Conservation (phyloP, 2,888 invertebrate species). For the Drosophila differens region DNA sequence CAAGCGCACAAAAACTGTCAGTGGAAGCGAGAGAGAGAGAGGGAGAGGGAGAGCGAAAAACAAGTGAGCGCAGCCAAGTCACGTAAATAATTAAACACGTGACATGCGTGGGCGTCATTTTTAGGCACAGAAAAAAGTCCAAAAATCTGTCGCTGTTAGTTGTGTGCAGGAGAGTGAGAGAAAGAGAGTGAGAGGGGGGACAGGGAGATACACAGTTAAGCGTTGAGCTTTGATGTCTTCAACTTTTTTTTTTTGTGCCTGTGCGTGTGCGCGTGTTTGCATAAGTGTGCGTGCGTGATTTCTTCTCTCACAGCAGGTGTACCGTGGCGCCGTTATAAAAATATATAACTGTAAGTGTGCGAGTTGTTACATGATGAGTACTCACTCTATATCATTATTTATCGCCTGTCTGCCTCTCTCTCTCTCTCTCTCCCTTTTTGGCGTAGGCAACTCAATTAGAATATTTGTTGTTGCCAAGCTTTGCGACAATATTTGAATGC, state of each 20-base stretch:
- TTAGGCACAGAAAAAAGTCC: slow-evolving; percentile 31
- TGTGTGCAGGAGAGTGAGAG: slow-evolving; percentile 5
- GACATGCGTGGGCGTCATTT: slow-evolving; percentile 83
- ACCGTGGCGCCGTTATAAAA: slow-evolving; percentile 13
- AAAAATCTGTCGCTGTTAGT: slow-evolving; percentile 35
- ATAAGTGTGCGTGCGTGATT: slow-evolving; percentile 68
- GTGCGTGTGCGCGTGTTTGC: slow-evolving; percentile 40
- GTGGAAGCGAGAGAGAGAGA: slow-evolving; percentile 2
- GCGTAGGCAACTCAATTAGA: not conserved
- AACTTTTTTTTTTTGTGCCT: slow-evolving; percentile 29
- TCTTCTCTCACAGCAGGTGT: slow-evolving; percentile 36
- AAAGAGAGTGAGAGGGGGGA: not conserved
- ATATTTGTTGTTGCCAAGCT: slow-evolving; percentile 2
- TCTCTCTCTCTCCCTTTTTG: not conserved
- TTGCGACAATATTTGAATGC: not conserved
- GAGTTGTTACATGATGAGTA: slow-evolving; percentile 5
- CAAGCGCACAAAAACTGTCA: slow-evolving; percentile 13
- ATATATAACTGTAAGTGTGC: slow-evolving; percentile 15
- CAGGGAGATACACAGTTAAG: not conserved
- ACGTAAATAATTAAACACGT: slow-evolving; percentile 86
- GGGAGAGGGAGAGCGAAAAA: not conserved
- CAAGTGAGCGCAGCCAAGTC: slow-evolving; percentile 83
- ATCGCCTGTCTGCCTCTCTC: not conserved
- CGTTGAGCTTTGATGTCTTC: slow-evolving; percentile 46
- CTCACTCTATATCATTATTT: not conserved